Conservation (phyloP, 2,888 invertebrate species). For the Dorcus parallelipipedus region DNA sequence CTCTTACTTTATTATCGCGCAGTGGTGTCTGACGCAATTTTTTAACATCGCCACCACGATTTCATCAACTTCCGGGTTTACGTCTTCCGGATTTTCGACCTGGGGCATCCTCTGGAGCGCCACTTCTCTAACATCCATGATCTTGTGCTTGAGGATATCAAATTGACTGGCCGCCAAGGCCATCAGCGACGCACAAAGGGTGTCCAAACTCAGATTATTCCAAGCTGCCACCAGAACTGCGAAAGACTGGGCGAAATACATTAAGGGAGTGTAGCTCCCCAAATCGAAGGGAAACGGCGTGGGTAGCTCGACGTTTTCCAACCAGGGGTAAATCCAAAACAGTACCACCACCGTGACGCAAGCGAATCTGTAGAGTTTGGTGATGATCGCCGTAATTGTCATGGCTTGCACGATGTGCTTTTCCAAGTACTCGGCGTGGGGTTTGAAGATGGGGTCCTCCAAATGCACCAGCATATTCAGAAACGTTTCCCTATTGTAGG, state of each 20-base stretch:
- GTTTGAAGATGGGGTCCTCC: constrained; percentile 15
- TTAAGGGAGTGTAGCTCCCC: constrained; percentile 3
- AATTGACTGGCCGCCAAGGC: constrained; percentile 30
- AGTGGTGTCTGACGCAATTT: constrained; percentile 14
- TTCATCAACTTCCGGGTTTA: constrained; percentile 1
- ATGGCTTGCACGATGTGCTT: constrained; percentile 6
- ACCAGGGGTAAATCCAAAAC: constrained; percentile 4
- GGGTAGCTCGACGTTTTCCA: constrained; percentile 10
- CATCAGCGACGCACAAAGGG: constrained; percentile 30
- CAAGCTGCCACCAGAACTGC: constrained; percentile 24
- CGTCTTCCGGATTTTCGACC: background rate
- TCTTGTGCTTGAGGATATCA: constrained; percentile 27
- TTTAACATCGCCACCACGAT: background rate
- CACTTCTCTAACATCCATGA: constrained; percentile 18
- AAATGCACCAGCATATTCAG: constrained; percentile 12
- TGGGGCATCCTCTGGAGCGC: background rate
- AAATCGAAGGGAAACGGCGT: constrained; percentile 12
- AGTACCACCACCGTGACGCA: constrained; percentile 8
- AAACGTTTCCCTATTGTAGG: constrained; percentile 16
- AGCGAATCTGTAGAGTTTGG: constrained; percentile 14
- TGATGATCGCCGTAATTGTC: constrained; percentile 6
- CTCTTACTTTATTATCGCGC: constrained; percentile 24
- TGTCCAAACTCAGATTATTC: constrained; percentile 32
- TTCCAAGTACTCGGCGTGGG: constrained; percentile 15
- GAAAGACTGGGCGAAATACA: constrained; percentile 20